Base-by-base conservation (phyloP, 35 echinoderm and acorn worm species). In the Diadema setosum region DNA sequence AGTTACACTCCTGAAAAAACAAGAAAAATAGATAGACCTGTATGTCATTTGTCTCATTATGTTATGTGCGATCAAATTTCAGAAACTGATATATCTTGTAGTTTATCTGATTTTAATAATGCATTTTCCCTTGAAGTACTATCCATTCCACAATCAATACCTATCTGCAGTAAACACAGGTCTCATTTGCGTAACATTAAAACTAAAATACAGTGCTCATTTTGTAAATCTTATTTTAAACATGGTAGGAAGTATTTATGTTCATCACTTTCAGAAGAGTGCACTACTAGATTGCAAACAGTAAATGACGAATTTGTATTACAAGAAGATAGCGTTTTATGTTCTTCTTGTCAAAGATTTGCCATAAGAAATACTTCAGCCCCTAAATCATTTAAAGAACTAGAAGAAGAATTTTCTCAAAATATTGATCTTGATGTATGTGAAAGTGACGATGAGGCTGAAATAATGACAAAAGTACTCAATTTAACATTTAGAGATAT, bases 1-100 rank as follows among this genome's bases (percentile, higher is more conserved):
- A 75, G 6, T 39, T 75, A 75, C 42, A 75, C 5, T 75, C 70
- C 70, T 75, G 70, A 75, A 75, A 75, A 75, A 42, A 31, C 70
- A 37, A 75, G 70, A 65, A 65, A 65, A 65, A 65, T 9, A 65
- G 23, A 65, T 11, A 11, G 60, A 18, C 23, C 23, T 6, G 7
- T 26, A 65, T 65, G 60, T 27, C 6, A 18, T 65, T 27, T 65
- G 5, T 9, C 7, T 65, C 60, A 65, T 24, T 65, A 65, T 27
- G 5, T 65, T 6, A 9, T 65, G 29, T 65, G 60, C 29, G 60
- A 65, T 27, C 7, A 6, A 9, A 65, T 65, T 27, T 65, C 60
- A 18, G 60, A 65, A 24, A 65, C 60, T 14, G 60, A 65, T 18
- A 27, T 24, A 18, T 6, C 6, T 65, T 65, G 60, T 65, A 65